A percentile compares a stretch with the other conserved stretches of the same genome.
phyloP scores from a whole-genome alignment of 1,140 invertebrate species.

The Notospermus geniculatus region DNA sequence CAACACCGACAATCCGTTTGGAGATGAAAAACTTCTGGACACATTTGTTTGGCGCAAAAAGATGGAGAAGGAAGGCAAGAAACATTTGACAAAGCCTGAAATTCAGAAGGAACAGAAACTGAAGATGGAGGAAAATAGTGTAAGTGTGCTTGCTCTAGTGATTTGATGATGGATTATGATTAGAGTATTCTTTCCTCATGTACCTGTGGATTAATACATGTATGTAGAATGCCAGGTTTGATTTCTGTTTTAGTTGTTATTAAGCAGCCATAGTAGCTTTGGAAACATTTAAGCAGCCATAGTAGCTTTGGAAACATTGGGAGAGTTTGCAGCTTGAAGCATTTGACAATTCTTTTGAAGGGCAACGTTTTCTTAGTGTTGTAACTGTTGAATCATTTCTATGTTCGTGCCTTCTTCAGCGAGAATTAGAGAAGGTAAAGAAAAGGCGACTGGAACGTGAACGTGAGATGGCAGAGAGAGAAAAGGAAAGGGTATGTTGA shows the following conservation, averaged over 20 bases:
- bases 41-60: slow-evolving; percentile 98
- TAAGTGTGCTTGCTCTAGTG: slow-evolving; percentile 17
- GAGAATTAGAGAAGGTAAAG: slow-evolving; percentile 73
- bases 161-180: slow-evolving; percentile 12
- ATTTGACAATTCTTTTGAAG: no score
- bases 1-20: slow-evolving; percentile 97
- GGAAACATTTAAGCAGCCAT: no score
- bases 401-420: slow-evolving; percentile 29
- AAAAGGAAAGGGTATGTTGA: slow-evolving; percentile 74
- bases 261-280: no score
- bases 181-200: no score
- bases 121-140: slow-evolving; percentile 88
- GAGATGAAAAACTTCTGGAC: slow-evolving; percentile 87
- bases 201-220: no score
- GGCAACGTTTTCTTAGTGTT: no score
- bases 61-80: slow-evolving; percentile 88
- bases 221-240: no score
- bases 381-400: no score
- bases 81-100: slow-evolving; percentile 75
- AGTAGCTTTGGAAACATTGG: no score
- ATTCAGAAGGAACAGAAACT: slow-evolving; percentile 79
- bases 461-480: slow-evolving; percentile 80
- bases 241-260: no score
- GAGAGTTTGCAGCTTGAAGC: no score
- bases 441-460: slow-evolving; percentile 86